A percentile compares a stretch with the other conserved stretches of the same genome.
These are phyloP conservation scores for Mastigias papua DNA, from an alignment of 30 jellyfish, hydroid and myxozoan species.

Conservation along the genomic window DNA sequence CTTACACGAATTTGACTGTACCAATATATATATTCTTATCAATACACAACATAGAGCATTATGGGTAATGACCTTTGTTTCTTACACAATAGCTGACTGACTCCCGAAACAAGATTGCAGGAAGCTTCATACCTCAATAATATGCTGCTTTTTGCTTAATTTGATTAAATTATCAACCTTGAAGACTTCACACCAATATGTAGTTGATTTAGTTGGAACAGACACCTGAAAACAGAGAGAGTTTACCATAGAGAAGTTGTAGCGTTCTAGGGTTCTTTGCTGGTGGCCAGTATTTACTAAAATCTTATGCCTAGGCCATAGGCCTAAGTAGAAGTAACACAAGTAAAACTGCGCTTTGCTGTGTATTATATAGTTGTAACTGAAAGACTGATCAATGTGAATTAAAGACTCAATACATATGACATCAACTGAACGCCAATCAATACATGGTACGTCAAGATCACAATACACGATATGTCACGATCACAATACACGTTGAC, in stretches of 20 bases:
- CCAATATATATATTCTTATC: no score
- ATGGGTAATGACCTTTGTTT: background rate
- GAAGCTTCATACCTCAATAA: conserved; percentile 23
- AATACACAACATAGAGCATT: background rate
- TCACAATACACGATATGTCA: no score
- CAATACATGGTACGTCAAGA: no score
- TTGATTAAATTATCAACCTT: conserved; percentile 15
- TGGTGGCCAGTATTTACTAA: background rate
- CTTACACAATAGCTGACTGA: background rate
- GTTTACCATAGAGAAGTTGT: background rate
- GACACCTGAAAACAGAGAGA: background rate
- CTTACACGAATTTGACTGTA: no score
- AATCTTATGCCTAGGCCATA: background rate
- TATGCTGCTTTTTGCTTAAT: conserved; percentile 16
- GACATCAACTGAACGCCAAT: no score
- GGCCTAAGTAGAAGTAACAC: no score
- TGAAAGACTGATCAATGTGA: no score
- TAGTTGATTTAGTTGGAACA: conserved; percentile 33
- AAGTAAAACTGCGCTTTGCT: no score
- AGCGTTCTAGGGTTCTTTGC: background rate
- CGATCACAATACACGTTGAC: no score
- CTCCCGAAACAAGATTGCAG: background rate
- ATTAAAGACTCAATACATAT: no score
- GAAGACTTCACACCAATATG: conserved; percentile 61
- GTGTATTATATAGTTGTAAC: no score